phyloP scores from a whole-genome alignment of 2,888 invertebrate genomes.

The Cantharis flavilabris region DNA sequence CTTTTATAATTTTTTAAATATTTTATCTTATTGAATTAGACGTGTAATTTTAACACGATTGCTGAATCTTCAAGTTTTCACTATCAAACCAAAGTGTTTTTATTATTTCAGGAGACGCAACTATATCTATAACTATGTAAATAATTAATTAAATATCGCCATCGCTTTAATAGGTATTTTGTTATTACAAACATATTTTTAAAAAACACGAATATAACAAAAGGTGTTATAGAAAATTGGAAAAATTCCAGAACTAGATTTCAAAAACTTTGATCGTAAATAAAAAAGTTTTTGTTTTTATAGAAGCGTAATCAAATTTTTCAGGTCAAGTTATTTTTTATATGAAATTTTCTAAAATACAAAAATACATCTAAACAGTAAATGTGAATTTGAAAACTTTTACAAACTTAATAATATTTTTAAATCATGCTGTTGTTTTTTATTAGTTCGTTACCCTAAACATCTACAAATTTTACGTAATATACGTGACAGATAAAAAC shows the following conservation, averaged over 20 bases:
- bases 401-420: neutral
- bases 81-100: too few relatives aligned
- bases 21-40: too few relatives aligned
- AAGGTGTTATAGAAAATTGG: neutral
- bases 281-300: neutral
- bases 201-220: neutral
- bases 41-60: too few relatives aligned
- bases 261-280: neutral
- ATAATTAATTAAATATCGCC: too few relatives aligned
- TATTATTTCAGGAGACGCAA: too few relatives aligned
- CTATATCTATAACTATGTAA: too few relatives aligned
- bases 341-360: neutral
- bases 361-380: neutral
- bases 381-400: neutral
- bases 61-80: too few relatives aligned
- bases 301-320: neutral
- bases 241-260: neutral
- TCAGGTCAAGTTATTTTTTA: neutral
- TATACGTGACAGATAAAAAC: neutral
- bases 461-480: neutral
- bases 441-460: neutral
- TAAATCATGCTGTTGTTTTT: neutral
- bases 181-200: neutral
- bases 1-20: too few relatives aligned
- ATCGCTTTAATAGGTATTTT: neutral